A percentile compares a stretch with the other conserved stretches of the same genome.
Conservation (phyloP, 1,140 invertebrate species). For the Myzus persicae region DNA sequence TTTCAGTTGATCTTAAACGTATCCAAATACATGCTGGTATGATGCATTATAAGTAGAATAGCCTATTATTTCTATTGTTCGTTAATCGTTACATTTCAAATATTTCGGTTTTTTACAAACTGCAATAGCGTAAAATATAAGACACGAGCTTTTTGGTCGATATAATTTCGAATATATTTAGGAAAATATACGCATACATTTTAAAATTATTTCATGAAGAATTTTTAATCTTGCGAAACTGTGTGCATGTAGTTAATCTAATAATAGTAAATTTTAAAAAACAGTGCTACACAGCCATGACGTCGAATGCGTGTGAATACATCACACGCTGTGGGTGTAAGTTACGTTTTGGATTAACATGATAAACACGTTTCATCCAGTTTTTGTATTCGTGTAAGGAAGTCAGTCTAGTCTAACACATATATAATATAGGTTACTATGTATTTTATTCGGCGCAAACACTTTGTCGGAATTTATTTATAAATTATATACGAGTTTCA, state of each 20-base stretch:
- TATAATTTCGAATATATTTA: background rate
- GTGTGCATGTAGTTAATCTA: background rate
- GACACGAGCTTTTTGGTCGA: background rate
- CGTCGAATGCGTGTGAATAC: background rate
- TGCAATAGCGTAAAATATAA: background rate
- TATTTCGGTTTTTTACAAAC: background rate
- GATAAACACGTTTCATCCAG: background rate
- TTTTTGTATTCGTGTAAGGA: conserved; percentile 11
- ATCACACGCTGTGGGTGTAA: background rate
- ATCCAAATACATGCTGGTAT: too few species aligned
- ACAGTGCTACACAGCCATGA: background rate
- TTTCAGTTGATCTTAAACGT: too few species aligned
- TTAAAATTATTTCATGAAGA: too few species aligned
- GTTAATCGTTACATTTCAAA: background rate
- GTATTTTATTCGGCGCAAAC: background rate
- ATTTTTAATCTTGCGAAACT: background rate
- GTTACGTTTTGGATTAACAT: background rate
- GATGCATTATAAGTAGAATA: background rate
- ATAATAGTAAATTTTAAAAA: background rate
- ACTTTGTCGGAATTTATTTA: background rate
- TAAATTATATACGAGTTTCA: background rate
- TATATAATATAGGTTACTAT: background rate
- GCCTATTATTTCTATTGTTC: too few species aligned
- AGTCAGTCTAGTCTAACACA: background rate
- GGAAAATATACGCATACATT: background rate